Percentiles rank a stretch among this genome's conserved stretches.
Conservation (phyloP, 2,888 invertebrate species). For the Melanophora roralis region DNA sequence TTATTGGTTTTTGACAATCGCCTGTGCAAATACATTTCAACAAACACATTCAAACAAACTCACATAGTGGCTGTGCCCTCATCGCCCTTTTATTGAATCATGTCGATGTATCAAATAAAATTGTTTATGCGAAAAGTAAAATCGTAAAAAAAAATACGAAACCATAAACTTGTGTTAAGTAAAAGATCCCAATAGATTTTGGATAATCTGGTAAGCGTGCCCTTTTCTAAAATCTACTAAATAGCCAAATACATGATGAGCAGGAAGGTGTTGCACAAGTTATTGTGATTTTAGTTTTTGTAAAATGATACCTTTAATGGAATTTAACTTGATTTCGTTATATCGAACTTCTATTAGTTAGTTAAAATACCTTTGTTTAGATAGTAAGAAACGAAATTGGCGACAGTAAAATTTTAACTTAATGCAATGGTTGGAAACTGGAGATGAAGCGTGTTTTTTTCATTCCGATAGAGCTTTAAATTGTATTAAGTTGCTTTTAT, state of each 20-base stretch:
- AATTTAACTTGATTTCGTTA: background rate
- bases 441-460: too few relatives aligned
- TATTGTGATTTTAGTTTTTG: too few relatives aligned
- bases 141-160: background rate
- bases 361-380: too few relatives aligned
- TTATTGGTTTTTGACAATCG: slow-evolving; percentile 77
- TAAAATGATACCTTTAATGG: background rate
- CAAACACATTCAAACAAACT: slow-evolving; percentile 71
- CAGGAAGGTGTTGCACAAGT: background rate
- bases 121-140: background rate
- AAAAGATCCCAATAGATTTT: slow-evolving; percentile 25
- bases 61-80: slow-evolving; percentile 10
- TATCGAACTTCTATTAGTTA: too few relatives aligned
- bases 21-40: slow-evolving; percentile 76
- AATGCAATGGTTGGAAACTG: too few relatives aligned
- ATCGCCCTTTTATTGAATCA: slow-evolving; percentile 5
- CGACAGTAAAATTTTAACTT: too few relatives aligned
- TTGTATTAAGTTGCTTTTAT: too few relatives aligned
- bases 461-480: too few relatives aligned
- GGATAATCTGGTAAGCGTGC: slow-evolving; percentile 51
- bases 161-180: slow-evolving; percentile 55
- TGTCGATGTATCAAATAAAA: slow-evolving; percentile 24
- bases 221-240: slow-evolving; percentile 4
- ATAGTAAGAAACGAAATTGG: too few relatives aligned
- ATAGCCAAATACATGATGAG: background rate